Evolutionary conservation across 1,140 invertebrate species (phyloP).

Genomic region (Drosophila santomea): DNA sequence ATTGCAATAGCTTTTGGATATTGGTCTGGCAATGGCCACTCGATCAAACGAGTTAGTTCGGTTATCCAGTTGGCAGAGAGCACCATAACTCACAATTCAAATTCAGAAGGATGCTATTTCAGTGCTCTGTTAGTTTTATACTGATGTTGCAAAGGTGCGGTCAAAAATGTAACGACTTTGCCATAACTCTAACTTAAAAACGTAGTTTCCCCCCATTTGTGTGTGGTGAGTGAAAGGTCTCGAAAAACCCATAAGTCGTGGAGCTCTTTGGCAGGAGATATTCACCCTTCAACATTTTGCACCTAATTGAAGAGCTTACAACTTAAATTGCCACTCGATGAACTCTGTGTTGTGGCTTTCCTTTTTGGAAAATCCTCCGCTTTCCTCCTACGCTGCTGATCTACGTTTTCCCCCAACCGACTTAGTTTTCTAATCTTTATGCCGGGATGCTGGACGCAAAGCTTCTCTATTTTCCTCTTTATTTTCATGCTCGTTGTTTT

Average conservation of each 20-base stretch:
- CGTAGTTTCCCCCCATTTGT: background rate
- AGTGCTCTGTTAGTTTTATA: constrained; percentile 1
- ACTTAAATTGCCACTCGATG: constrained; percentile 53
- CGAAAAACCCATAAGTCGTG: background rate
- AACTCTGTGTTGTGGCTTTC: constrained; percentile 42
- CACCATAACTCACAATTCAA: background rate
- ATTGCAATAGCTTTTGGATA: constrained; percentile 14
- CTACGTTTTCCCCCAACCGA: background rate
- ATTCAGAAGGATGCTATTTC: background rate
- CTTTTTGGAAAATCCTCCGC: background rate
- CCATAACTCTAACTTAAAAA: too few species aligned
- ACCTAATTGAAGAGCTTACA: constrained; percentile 59
- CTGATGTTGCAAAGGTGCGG: background rate
- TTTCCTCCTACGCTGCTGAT: background rate
- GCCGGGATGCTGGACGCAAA: background rate
- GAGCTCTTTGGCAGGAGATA: constrained; percentile 1
- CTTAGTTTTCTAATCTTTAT: constrained; percentile 31
- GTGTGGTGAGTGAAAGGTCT: background rate
- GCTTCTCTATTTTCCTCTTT: background rate
- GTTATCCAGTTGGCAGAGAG: constrained; percentile 4
- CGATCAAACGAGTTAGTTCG: constrained; percentile 20
- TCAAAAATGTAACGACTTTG: too few species aligned
- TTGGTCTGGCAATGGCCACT: constrained; percentile 13
- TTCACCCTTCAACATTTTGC: constrained; percentile 25
- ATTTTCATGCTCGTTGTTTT: constrained; percentile 12